Conservation (phyloP, 2,113 vertebrate species). For the Gymnocephalus cernua region DNA sequence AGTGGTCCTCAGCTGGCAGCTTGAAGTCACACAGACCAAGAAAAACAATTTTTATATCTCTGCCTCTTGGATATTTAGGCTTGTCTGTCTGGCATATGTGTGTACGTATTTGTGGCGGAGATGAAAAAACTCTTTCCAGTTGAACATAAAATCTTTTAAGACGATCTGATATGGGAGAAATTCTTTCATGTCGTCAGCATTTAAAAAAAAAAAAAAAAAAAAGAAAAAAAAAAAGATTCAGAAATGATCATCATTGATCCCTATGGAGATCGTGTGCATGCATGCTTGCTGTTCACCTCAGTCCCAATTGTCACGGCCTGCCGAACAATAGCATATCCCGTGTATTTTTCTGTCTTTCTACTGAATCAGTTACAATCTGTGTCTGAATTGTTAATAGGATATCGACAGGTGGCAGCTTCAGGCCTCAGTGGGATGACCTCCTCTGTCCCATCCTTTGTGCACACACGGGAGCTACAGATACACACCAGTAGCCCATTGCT, state of each 20-base stretch:
- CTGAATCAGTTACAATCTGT: slow-evolving; percentile 60
- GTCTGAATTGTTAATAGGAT: slow-evolving; percentile 65
- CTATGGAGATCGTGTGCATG: not conserved
- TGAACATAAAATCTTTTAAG: not conserved
- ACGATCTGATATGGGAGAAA: not conserved
- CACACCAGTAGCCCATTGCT: slow-evolving; percentile 41
- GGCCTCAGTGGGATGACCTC: slow-evolving; percentile 44
- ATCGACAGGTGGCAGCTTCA: slow-evolving; percentile 66
- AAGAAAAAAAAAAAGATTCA: not conserved
- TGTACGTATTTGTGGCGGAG: not conserved
- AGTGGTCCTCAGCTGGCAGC: slow-evolving; percentile 17
- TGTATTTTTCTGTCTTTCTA: slow-evolving; percentile 53
- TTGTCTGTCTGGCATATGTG: not conserved
- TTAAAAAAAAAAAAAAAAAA: not conserved
- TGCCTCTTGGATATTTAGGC: not conserved
- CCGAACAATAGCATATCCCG: slow-evolving; percentile 57
- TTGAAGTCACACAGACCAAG: slow-evolving; percentile 4
- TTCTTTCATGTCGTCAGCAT: not conserved
- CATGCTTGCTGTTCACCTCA: slow-evolving; percentile 15
- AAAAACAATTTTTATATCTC: not conserved
- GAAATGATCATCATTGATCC: not conserved
- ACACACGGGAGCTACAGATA: slow-evolving; percentile 38
- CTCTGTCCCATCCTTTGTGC: slow-evolving; percentile 25
- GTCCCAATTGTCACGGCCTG: slow-evolving; percentile 49
- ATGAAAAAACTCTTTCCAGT: not conserved